Base-by-base conservation (phyloP, 1,140 invertebrate species). In the Tetranychus cinnabarinus region DNA sequence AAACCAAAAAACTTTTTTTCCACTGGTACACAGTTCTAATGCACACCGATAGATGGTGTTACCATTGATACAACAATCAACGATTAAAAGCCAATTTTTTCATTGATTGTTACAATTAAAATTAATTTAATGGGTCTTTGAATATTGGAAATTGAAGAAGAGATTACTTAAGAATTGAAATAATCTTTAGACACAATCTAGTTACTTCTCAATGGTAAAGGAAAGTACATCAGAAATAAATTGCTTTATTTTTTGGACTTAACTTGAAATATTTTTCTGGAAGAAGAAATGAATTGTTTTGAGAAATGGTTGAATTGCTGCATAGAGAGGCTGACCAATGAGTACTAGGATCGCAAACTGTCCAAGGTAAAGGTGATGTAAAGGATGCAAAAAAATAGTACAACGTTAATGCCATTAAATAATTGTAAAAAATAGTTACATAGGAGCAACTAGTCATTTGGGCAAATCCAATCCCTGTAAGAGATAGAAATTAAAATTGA, bases 331-430 rank as follows among this genome's bases (percentile, higher is more conserved):
- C 34, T 34, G 59, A 63, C 71, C 72, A 73, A 8, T 61, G 59
- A 31, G 62, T 60, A 61, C 70, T 66, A 60, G 0, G 71, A n/a
- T 52, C 50, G 23, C 50, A 52, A 7, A 64, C 56, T 2, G 69
- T 68, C 70, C 73, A 75, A 0, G 71, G 72, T 10, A 74, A 63
- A 12, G 62, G 63, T 6, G 61, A 48, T 39, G 65, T 59, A 64
- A 73, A 71, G 1, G 70, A 73, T 48, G 68, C 66, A 62, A 71
- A 66, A 58, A 75, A 74, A 60, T 75, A 75, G 59, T 69, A 74
- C 1, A 74, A 62, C 4, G 70, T 67, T 3, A 72, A 57, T 2
- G 70, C 72, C 71, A 75, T 74, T 2, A 75, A 58, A 31, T 68
- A 68, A 47, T 69, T 69, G 60, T 73, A 74, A 63, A 73, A 74